Conservation (phyloP, 2,797 vertebrate species). For the Petrocephalus schoutedeni region DNA sequence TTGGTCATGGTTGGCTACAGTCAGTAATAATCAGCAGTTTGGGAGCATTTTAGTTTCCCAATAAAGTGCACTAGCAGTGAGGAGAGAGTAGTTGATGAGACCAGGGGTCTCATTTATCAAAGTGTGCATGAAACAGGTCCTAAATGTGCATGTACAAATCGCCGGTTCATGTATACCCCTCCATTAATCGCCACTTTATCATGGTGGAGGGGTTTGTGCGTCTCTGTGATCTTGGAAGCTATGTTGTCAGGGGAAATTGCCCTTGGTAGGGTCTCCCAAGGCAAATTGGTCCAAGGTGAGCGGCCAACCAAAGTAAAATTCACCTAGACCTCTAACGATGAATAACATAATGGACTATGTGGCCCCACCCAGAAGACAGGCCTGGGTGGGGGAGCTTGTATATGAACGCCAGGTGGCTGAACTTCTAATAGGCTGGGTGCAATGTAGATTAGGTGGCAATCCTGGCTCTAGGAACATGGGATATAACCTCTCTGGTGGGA, state of each 20-base stretch:
- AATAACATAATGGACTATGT: background rate
- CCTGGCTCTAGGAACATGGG: background rate
- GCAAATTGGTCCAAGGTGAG: background rate
- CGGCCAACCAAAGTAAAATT: background rate
- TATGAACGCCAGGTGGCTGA: background rate
- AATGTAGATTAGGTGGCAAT: background rate
- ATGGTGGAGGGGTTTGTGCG: background rate
- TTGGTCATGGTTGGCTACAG: background rate
- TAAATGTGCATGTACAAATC: background rate
- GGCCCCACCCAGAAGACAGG: background rate
- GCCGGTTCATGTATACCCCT: background rate
- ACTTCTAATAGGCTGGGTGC: background rate
- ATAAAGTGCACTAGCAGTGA: background rate
- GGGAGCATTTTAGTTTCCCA: background rate
- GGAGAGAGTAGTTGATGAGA: background rate
- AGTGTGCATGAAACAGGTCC: background rate
- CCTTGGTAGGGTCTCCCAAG: background rate
- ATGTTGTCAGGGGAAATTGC: background rate
- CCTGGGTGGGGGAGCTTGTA: background rate
- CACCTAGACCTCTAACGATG: background rate
- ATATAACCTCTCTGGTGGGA: background rate
- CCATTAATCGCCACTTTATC: background rate
- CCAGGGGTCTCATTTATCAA: background rate
- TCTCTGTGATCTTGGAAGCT: background rate
- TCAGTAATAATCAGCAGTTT: background rate